Evolutionary conservation across 2,113 vertebrate species (phyloP), one percentile per base, ranked within the genome.

Genomic region (Sphaerodactylus townsendi): DNA sequence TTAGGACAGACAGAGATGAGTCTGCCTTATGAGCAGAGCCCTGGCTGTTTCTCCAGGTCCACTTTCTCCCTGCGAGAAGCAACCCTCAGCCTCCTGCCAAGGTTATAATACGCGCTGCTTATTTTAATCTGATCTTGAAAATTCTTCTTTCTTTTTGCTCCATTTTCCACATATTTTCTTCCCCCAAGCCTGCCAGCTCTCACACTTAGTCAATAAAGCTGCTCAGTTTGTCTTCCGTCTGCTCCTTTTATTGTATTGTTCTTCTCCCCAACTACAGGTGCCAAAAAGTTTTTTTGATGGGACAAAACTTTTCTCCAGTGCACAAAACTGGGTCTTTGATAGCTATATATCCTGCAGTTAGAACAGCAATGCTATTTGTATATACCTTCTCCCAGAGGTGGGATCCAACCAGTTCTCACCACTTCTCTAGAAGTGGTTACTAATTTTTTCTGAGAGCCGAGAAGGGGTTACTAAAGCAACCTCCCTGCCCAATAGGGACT

Each of bases 11-110:
- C 80, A 0, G 6, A 87, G 64, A 37, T 69, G 33, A 89, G 85
- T 87, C 88, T 90, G 91, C 81, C 87, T 93, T 85, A 82, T 88
- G 93, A 89, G 92, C 94, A 92, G 90, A 83, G 94, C 85, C 28
- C 11, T 95, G 96, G 94, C 93, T 96, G 95, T 93, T 95, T 93
- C 93, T 91, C 89, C 91, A 92, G 95, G 70, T 91, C 68, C 0
- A 4, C 64, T 79, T 35, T 85, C 73, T 81, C 86, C 33, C 66
- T 87, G 89, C 91, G 79, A 85, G 93, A 92, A 86, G 85, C 93
- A 92, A 66, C 87, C 68, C 85, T 71, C 65, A 19, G 28, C 85
- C 91, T 91, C 91, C 94, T 68, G 93, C 90, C 39, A 95, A 91
- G 95, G 71, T 84, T 89, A 69, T 94, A 94, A 85, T 84, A 84